These are phyloP conservation scores for Zoanthus solanderi DNA, from an alignment of 92 coral and sea anemone species.

Conservation along the genomic window DNA sequence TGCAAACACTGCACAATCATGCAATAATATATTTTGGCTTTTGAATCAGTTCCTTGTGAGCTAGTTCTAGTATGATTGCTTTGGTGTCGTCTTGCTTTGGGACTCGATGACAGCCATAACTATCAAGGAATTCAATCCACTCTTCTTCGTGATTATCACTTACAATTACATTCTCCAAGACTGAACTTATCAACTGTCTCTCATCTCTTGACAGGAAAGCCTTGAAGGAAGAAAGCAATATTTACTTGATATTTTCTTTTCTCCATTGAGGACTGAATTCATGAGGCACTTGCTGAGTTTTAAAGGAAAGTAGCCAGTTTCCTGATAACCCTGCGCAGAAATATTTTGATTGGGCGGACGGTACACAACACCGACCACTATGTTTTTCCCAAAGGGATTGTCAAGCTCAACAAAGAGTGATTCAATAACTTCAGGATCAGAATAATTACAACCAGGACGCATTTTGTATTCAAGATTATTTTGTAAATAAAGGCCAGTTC, in stretches of 20 bases:
- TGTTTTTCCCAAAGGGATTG: too few relatives aligned
- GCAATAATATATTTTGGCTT: constrained; percentile 62
- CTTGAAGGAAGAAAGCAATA: constrained; percentile 58
- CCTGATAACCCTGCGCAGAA: not conserved
- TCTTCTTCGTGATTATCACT: constrained; percentile 62
- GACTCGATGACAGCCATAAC: constrained; percentile 63
- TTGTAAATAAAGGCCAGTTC: too few relatives aligned
- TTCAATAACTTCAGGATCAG: too few relatives aligned
- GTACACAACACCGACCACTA: too few relatives aligned
- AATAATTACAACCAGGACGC: too few relatives aligned
- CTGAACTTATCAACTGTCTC: constrained; percentile 48
- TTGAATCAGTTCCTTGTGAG: constrained; percentile 77
- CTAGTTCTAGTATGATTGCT: constrained; percentile 60
- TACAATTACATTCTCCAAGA: constrained; percentile 48
- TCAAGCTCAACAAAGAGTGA: too few relatives aligned
- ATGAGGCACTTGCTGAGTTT: constrained; percentile 27
- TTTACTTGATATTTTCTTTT: constrained; percentile 23
- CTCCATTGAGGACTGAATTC: constrained; percentile 23
- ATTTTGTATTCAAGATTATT: too few relatives aligned
- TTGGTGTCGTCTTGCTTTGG: constrained; percentile 63
- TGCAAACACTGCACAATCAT: constrained; percentile 50
- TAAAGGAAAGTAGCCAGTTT: constrained; percentile 31
- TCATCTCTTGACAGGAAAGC: constrained; percentile 69
- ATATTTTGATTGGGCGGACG: too few relatives aligned
- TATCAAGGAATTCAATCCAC: constrained; percentile 68